Evolutionary conservation across 37 sponge, comb jelly and placozoan genomes (phyloP), one percentile per base, ranked within the genome.

Genomic region (Hormiphora californensis): DNA sequence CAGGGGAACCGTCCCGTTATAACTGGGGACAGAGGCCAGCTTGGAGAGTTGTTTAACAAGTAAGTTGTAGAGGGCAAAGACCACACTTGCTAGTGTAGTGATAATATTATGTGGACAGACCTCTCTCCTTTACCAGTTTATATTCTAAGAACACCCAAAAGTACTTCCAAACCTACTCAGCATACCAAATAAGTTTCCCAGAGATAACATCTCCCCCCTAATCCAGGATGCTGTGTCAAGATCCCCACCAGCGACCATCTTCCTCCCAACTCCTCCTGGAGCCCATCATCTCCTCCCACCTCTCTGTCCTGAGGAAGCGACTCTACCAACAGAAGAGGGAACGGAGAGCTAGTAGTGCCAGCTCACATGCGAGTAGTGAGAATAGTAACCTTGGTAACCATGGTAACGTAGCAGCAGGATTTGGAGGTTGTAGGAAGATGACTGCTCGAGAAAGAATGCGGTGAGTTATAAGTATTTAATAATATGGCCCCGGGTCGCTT

Each of bases 211-310:
- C 25, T 19, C 59, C 23, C 59, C 68, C 36, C 25, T 32, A 7
- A 8, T 7, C 17, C 54, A 97, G 93, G 88, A 91, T 97, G 92
- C 22, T 97, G 61, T 85, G 90, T 44, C 94, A 94, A 54, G 93
- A 94, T 22, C 98, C 98, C 15, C 37, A 62, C 28, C 69, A 63
- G 22, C 68, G 98, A 54, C 94, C 94, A 0, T 59, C 91, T n/a
- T 93, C 94, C 11, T 86, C 63, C 23, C 95, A 94, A 53, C 81
- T 97, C n/a, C 87, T 97, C 0, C 85, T 87, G 41, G 91, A 93
- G 0, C 88, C 88, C 5, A 93, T 90, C 78, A 85, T 97, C 21
- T 89, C 90, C 31, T 62, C 78, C 7, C 91, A 94, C 62, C 67
- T 93, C 78, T 15, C 81, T 7, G 21, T 28, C 7, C 81, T 73